A percentile compares a stretch with the other conserved stretches of the same genome.
Evolutionary conservation across 2,113 vertebrate species (phyloP).

Genomic region (Copsychus sechellarum): DNA sequence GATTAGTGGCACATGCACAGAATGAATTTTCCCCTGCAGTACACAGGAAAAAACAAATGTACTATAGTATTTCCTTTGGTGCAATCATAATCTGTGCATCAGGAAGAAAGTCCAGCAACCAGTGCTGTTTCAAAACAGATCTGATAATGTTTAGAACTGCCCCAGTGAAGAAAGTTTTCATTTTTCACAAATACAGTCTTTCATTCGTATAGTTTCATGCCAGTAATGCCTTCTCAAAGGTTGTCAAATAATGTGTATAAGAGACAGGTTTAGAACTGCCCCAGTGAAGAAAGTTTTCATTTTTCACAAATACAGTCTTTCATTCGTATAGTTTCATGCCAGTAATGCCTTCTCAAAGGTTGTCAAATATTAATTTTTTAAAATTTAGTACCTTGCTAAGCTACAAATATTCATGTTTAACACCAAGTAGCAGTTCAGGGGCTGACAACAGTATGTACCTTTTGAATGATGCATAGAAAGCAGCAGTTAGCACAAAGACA

Average conservation of each 20-base stretch:
- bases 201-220: constrained; percentile 71
- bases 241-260: no score
- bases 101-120: constrained; percentile 50
- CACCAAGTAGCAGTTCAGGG: constrained; percentile 84
- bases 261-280: constrained; percentile 42
- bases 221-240: constrained; percentile 75
- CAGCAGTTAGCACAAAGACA: constrained; percentile 90
- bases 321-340: constrained; percentile 70
- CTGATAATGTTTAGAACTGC: constrained; percentile 47
- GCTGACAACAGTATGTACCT: constrained; percentile 84
- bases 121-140: constrained; percentile 54
- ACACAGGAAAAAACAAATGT: not conserved
- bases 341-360: constrained; percentile 77
- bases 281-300: constrained; percentile 70
- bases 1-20: constrained; percentile 65
- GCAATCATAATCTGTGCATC: not conserved
- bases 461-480: constrained; percentile 86
- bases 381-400: constrained; percentile 84
- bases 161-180: constrained; percentile 69
- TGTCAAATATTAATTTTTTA: constrained; percentile 87
- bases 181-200: constrained; percentile 72
- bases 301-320: constrained; percentile 72
- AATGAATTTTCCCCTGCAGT: constrained; percentile 66
- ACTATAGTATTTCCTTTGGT: not conserved
- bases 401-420: constrained; percentile 89